These are phyloP conservation scores for Nycticebus coucang DNA, from an alignment of 2,113 vertebrate genomes.

Conservation along the genomic window DNA sequence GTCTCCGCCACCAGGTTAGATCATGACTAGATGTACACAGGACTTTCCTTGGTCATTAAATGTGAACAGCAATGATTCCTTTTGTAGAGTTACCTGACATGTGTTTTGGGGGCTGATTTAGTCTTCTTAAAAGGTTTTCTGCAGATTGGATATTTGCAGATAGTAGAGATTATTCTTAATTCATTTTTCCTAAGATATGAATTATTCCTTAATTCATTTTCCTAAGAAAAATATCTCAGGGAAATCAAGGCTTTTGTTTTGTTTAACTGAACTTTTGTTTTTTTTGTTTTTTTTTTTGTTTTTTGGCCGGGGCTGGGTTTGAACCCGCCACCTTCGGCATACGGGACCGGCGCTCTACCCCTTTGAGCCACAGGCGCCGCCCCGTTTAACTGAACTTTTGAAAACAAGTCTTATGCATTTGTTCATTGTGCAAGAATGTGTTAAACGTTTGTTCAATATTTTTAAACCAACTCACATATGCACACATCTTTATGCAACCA, in stretches of 20 bases:
- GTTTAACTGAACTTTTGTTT: neutral
- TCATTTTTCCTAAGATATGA: neutral
- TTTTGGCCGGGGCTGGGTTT: no score
- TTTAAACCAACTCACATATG: neutral
- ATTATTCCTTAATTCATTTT: constrained; percentile 11
- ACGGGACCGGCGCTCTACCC: no score
- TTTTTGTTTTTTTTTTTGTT: no score
- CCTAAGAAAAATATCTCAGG: neutral
- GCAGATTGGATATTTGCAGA: neutral
- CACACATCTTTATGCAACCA: neutral
- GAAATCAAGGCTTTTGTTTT: constrained; percentile 1
- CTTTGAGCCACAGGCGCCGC: no score
- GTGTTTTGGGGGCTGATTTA: neutral
- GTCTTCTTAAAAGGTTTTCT: neutral
- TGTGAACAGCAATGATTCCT: neutral
- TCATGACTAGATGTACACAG: neutral
- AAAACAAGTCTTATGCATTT: neutral
- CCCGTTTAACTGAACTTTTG: neutral
- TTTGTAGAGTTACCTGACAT: neutral
- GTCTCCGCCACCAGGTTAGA: neutral
- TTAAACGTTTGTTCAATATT: neutral
- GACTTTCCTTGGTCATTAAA: neutral
- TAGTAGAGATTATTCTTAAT: neutral
- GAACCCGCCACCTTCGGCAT: no score
- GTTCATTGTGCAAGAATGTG: neutral